Percentiles rank a stretch among this genome's conserved stretches.
These are phyloP conservation scores for Leptatherina wallacei DNA, from an alignment of 2,797 vertebrate genomes.

Conservation along the genomic window DNA sequence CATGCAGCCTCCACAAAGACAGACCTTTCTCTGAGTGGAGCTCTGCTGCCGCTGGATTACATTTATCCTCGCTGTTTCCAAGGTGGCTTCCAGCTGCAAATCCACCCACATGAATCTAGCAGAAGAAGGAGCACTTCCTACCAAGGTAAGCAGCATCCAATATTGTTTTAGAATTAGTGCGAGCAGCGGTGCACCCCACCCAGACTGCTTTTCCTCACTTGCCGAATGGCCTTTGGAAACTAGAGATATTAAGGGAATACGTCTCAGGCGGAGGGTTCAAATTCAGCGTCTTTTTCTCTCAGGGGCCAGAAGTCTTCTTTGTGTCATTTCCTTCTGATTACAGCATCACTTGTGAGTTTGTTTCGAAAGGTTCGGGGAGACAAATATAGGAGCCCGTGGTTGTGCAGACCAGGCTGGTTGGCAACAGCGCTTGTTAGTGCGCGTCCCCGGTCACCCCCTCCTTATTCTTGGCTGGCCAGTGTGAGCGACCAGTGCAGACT, in stretches of 20 bases:
- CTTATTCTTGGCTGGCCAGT: conserved; percentile 71
- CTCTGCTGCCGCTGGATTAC: conserved; percentile 75
- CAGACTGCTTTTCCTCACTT: conserved; percentile 44
- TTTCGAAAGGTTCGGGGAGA: conserved; percentile 22
- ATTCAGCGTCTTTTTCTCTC: conserved; percentile 16
- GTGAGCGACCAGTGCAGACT: conserved; percentile 67
- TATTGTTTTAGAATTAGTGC: background rate
- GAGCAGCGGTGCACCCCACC: conserved; percentile 65
- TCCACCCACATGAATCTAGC: conserved; percentile 76
- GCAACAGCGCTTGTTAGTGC: conserved; percentile 52
- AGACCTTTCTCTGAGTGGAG: conserved; percentile 64
- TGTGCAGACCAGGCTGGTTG: conserved; percentile 56
- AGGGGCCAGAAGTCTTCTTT: conserved; percentile 1
- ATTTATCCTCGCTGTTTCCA: conserved; percentile 58
- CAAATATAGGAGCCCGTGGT: conserved; percentile 5
- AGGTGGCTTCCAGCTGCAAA: conserved; percentile 74
- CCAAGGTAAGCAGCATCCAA: conserved; percentile 67
- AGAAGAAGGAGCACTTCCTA: conserved; percentile 72
- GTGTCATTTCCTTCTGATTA: background rate
- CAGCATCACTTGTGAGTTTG: conserved; percentile 43
- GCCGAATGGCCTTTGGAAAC: conserved; percentile 33
- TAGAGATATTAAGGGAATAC: conserved; percentile 15
- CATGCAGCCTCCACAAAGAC: conserved; percentile 66
- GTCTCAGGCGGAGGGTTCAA: conserved; percentile 1
- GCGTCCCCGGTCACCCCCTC: conserved; percentile 35